A percentile compares a stretch with the other conserved stretches of the same genome.
phyloP scores from a whole-genome alignment of 2,797 vertebrate genomes.

The Peromyscus melanophrys region DNA sequence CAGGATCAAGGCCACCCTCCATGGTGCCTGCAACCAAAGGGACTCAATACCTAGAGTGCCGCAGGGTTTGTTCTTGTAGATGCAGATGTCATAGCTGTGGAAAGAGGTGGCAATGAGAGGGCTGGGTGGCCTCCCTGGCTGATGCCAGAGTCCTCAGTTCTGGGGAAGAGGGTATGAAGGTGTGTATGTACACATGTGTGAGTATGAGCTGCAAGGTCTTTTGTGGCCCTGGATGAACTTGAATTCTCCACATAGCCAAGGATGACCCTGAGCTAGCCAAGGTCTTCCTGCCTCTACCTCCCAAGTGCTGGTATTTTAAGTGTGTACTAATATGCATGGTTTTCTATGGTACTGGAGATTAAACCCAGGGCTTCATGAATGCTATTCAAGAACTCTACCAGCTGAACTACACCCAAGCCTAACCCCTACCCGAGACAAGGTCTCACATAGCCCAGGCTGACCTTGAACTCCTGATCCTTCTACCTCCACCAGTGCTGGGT shows the following conservation, averaged over 20 bases:
- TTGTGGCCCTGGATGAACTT: not conserved
- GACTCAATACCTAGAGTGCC: constrained; percentile 95
- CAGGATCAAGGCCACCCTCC: not conserved
- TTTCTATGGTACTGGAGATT: not conserved
- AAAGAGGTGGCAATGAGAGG: constrained; percentile 6
- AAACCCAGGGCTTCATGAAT: not conserved
- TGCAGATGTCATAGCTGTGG: constrained; percentile 96
- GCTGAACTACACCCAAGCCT: not conserved
- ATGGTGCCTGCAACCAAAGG: not conserved
- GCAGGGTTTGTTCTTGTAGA: constrained; percentile 99
- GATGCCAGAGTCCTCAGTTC: not conserved
- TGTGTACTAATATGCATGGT: not conserved
- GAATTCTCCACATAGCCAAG: not conserved
- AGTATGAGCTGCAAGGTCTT: not conserved
- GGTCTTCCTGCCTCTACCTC: not conserved
- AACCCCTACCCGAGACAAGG: not conserved
- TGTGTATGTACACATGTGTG: not conserved
- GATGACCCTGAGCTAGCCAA: not conserved
- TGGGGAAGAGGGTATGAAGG: not conserved
- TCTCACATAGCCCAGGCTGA: not conserved
- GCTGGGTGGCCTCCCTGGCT: not conserved
- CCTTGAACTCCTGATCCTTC: not conserved
- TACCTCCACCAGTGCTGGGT: not conserved
- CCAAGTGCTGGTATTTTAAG: not conserved
- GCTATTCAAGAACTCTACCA: not conserved